Evolutionary conservation across 2,888 invertebrate species (phyloP), one percentile per base, ranked within the genome.

Genomic region (Melanostoma mellinum): DNA sequence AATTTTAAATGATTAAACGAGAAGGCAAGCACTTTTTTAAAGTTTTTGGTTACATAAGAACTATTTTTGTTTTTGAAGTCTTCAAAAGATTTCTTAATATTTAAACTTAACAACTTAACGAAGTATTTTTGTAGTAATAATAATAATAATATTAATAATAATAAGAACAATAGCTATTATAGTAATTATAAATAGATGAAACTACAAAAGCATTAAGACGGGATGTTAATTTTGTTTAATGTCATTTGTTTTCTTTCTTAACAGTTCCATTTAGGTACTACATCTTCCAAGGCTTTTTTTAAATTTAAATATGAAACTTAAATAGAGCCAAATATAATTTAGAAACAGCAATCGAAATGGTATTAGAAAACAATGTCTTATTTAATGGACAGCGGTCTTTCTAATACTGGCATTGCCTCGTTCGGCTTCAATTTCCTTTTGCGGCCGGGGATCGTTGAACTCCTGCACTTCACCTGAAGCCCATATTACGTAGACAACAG

Each of bases 401-500:
- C 20, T 20, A 20, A 20, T 1, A 20, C 20, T 20, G 20, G 20
- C 48, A 32, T 32, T n/a, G 3, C 82, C 82, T 42, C 63, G 46
- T 36, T 82, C 82, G 6, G 82, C 82, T 69, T 82, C 82, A 42
- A 82, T 82, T 69, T 77, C 82, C 9, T 82, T 82, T n/a, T 76
- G 56, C 40, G 81, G 93, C 85, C 75, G 75, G 20, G 81, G 85
- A 30, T 94, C 93, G 87, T 96, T 96, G 95, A 96, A 97, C 88
- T 93, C 93, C 82, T 95, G 94, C 44, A 95, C 93, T 52, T 96
- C 94, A 0, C 95, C 96, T 84, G 94, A 94, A 0, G 95, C 96
- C 88, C 93, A 95, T 5, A 95, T 65, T 0, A 94, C 86, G 89
- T 95, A 97, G 3, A 96, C 89, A 0, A 94, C 50, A 87, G 95